Conservation (phyloP, 2,888 invertebrate species). For the Punctoribates punctum region DNA sequence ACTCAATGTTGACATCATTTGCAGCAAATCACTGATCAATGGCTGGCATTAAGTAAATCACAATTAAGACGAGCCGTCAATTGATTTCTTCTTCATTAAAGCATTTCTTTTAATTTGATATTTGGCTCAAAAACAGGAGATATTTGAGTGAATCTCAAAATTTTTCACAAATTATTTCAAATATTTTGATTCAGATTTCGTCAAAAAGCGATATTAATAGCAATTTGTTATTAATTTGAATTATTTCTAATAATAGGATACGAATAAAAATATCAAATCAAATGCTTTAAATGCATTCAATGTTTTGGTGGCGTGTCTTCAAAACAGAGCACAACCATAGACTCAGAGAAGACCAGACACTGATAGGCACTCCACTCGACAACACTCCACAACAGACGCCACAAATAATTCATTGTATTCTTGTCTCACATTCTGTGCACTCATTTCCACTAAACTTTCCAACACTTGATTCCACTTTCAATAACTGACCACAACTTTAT, state of each 20-base stretch:
- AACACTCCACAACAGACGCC: not conserved
- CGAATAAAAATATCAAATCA: not conserved
- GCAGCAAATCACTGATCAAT: not conserved
- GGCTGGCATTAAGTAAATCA: not conserved
- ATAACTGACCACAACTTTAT: too few relatives aligned
- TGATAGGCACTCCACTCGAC: too few relatives aligned
- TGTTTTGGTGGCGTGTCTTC: conserved; percentile 1
- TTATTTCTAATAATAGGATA: not conserved
- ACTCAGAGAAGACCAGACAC: not conserved
- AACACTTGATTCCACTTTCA: not conserved
- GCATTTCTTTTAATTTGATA: not conserved
- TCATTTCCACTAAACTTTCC: not conserved
- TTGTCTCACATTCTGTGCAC: not conserved
- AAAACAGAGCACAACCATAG: not conserved
- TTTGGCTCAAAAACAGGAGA: not conserved
- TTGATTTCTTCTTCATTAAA: not conserved
- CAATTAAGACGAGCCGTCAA: not conserved
- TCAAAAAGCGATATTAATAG: not conserved
- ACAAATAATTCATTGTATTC: not conserved
- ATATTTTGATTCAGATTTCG: too few relatives aligned
- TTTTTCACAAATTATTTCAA: too few relatives aligned
- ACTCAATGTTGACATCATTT: not conserved
- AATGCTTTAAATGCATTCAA: not conserved
- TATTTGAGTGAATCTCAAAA: too few relatives aligned
- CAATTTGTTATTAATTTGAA: not conserved